phyloP scores from a whole-genome alignment of 1,140 invertebrate species.

The Parapsyche elsis region DNA sequence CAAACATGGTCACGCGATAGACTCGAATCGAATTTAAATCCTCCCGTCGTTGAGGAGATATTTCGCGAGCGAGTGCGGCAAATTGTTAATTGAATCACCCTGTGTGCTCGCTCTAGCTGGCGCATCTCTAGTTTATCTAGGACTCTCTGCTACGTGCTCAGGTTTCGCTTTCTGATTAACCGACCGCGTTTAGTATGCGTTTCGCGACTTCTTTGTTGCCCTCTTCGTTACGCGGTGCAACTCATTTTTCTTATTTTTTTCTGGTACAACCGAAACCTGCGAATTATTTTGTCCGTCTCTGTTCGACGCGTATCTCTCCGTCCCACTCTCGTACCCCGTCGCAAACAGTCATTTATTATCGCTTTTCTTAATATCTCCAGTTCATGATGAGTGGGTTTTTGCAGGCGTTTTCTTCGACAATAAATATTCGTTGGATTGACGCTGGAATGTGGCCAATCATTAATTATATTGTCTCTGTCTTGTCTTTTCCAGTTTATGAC shows the following conservation, averaged over 20 bases:
- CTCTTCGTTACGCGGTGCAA: not conserved
- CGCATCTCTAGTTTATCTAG: not conserved
- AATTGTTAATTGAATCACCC: not conserved
- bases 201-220: not conserved
- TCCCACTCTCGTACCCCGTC: not conserved
- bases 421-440: not conserved
- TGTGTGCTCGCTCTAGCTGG: not conserved
- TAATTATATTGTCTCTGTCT: no score
- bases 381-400: constrained; percentile 19
- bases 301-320: no score
- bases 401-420: not conserved
- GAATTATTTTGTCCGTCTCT: no score
- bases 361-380: constrained; percentile 17
- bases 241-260: not conserved
- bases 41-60: no score
- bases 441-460: not conserved
- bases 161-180: not conserved
- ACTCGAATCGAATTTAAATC: no score
- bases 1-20: no score
- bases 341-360: constrained; percentile 27
- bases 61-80: not conserved
- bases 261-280: not conserved
- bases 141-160: not conserved
- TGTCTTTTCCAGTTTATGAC: no score
- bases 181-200: not conserved